A percentile compares a stretch with the other conserved stretches of the same genome.
Conservation (phyloP, 2,888 invertebrate species). For the Microchrysa polita region DNA sequence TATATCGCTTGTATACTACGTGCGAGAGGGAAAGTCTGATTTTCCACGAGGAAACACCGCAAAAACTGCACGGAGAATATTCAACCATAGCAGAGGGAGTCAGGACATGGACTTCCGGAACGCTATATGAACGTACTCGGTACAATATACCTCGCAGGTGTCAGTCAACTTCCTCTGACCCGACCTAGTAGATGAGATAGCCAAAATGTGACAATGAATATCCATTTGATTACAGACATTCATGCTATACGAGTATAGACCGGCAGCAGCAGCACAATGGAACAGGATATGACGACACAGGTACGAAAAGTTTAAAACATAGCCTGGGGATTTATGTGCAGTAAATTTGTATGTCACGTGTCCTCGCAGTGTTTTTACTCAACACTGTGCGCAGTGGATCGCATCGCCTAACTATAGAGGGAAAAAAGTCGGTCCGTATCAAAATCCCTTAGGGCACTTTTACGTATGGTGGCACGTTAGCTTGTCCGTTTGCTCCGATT, state of each 20-base stretch:
- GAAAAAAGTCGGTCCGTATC: neutral
- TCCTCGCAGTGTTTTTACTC: neutral
- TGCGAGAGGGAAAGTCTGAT: conserved; percentile 1
- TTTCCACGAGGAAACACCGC: neutral
- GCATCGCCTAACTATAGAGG: conserved; percentile 3
- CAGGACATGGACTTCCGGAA: neutral
- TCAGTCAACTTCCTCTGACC: conserved; percentile 1
- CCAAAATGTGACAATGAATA: conserved; percentile 34
- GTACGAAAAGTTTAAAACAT: conserved; percentile 15
- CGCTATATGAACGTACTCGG: neutral
- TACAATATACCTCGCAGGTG: neutral
- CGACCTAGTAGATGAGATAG: neutral
- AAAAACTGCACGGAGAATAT: neutral
- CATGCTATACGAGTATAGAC: too few species aligned
- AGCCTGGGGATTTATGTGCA: conserved; percentile 17
- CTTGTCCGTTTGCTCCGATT: neutral
- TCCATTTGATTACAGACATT: conserved; percentile 24
- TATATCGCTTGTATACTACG: too few species aligned
- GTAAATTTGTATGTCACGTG: conserved; percentile 15
- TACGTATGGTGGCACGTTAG: neutral
- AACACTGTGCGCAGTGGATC: neutral
- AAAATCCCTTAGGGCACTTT: neutral
- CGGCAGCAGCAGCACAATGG: neutral
- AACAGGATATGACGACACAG: neutral
- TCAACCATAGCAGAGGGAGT: neutral